Conservation (phyloP, 1,140 invertebrate species). For the Plodia interpunctella region DNA sequence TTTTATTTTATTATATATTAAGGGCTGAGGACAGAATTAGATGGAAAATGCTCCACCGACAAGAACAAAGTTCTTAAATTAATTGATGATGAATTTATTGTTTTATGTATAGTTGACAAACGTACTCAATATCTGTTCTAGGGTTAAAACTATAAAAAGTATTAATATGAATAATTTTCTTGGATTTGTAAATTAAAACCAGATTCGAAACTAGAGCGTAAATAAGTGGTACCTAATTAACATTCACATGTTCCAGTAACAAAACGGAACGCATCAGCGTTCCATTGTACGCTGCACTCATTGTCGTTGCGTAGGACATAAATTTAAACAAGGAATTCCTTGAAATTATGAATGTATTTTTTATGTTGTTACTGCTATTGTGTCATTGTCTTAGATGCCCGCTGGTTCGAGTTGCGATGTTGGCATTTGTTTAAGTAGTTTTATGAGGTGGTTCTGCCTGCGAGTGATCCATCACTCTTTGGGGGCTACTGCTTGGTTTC, state of each 20-base stretch:
- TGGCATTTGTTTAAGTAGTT: conserved; percentile 6
- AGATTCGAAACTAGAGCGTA: too few species aligned
- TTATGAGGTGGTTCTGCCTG: background rate
- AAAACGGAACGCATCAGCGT: background rate
- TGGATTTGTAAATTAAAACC: too few species aligned
- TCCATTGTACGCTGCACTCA: background rate
- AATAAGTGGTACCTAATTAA: background rate
- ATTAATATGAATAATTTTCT: too few species aligned
- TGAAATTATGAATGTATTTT: conserved; percentile 1
- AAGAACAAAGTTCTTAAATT: too few species aligned
- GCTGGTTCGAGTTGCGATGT: background rate
- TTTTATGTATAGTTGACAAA: too few species aligned
- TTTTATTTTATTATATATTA: too few species aligned
- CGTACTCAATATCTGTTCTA: too few species aligned
- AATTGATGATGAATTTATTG: too few species aligned
- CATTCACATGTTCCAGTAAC: background rate
- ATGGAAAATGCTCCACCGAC: too few species aligned
- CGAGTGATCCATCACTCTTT: background rate
- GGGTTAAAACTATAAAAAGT: too few species aligned
- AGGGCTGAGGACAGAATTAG: too few species aligned
- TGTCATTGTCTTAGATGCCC: background rate
- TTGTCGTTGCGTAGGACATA: conserved; percentile 4
- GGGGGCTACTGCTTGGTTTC: background rate
- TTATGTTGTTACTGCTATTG: background rate
- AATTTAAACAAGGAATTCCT: background rate